Evolutionary conservation across 2,797 vertebrate species (phyloP).

Genomic region (Falco columbarius): DNA sequence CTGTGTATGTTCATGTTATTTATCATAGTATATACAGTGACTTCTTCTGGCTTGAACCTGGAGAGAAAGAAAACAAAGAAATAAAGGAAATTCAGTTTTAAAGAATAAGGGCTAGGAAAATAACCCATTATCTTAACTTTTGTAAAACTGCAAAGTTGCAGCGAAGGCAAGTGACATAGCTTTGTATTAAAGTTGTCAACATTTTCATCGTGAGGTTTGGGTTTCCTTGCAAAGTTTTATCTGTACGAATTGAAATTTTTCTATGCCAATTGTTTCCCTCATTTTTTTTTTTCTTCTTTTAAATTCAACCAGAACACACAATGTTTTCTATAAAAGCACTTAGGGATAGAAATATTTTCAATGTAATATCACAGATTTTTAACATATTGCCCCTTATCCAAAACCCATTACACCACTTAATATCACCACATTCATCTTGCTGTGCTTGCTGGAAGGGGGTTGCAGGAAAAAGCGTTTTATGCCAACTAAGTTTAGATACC

Average conservation of each 20-base stretch:
- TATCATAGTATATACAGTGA: no score
- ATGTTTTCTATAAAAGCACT: neutral
- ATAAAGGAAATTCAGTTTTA: neutral
- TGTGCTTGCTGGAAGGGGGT: neutral
- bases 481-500: neutral
- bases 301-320: neutral
- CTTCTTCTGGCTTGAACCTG: neutral
- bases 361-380: neutral
- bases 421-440: neutral
- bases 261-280: neutral
- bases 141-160: neutral
- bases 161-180: neutral
- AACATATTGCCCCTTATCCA: neutral
- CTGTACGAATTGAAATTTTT: neutral
- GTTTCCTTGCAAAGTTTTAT: neutral
- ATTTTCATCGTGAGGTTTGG: neutral
- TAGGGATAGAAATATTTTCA: neutral
- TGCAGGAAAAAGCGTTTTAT: neutral
- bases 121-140: neutral
- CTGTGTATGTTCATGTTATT: neutral
- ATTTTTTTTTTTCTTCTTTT: neutral
- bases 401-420: no score
- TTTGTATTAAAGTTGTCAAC: neutral
- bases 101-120: neutral
- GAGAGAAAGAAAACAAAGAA: neutral